Percentiles rank a stretch among this genome's conserved stretches.
Conservation (phyloP, 2,113 vertebrate genomes). For the Gnathonemus longibarbis region DNA sequence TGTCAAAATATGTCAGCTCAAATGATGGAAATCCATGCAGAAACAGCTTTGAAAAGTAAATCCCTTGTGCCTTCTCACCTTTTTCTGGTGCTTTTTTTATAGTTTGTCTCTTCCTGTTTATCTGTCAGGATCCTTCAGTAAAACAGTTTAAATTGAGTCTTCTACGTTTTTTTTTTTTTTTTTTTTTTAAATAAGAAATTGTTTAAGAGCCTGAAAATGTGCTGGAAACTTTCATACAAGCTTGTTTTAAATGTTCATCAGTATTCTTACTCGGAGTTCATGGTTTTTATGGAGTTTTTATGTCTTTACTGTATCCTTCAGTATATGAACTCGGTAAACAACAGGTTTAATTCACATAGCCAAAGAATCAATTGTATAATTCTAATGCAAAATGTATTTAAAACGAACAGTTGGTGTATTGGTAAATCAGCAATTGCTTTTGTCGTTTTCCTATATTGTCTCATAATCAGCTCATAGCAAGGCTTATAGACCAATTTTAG, state of each 20-base stretch:
- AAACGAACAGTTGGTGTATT: neutral
- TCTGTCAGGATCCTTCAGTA: neutral
- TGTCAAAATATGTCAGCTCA: constrained; percentile 65
- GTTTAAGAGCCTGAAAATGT: neutral
- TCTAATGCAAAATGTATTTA: neutral
- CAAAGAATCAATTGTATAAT: neutral
- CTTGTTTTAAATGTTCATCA: neutral
- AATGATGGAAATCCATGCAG: constrained; percentile 42
- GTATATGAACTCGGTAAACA: neutral
- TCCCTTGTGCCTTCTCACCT: neutral
- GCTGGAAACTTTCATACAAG: neutral
- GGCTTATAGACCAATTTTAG: neutral
- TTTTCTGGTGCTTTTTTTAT: neutral
- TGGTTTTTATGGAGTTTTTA: neutral
- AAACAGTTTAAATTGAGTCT: neutral
- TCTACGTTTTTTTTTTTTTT: neutral
- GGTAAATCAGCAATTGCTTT: neutral
- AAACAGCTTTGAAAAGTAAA: neutral
- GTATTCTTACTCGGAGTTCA: neutral
- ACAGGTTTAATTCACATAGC: neutral
- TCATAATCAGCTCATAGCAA: neutral
- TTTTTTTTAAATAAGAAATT: neutral
- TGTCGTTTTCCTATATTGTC: no score
- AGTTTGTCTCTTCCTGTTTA: neutral
- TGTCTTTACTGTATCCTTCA: neutral